Evolutionary conservation across 2,888 invertebrate genomes (phyloP).

Genomic region (Crocallis elinguaria): DNA sequence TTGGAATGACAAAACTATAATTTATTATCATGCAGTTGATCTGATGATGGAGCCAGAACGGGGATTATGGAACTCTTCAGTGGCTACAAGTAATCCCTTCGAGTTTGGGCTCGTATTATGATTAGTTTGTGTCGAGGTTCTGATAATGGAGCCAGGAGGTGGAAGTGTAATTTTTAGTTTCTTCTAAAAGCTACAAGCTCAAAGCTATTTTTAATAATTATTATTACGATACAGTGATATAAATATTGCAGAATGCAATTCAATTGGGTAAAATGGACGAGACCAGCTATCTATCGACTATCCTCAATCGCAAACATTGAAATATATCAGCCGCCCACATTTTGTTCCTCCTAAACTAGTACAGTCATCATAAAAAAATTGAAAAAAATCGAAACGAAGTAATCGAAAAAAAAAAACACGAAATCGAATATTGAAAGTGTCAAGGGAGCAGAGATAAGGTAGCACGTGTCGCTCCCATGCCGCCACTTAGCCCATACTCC

Average conservation of each 20-base stretch:
- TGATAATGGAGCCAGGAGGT: too few species aligned
- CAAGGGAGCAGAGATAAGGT: slow-evolving; percentile 78
- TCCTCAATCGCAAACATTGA: background rate
- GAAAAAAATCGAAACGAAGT: background rate
- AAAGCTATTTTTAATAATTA: too few species aligned
- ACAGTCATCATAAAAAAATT: background rate
- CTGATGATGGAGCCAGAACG: too few species aligned
- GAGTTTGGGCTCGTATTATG: too few species aligned
- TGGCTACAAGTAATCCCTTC: too few species aligned
- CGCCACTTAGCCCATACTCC: slow-evolving; percentile 72
- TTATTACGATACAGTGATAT: too few species aligned
- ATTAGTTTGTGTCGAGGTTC: too few species aligned
- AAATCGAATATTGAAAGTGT: slow-evolving; percentile 84
- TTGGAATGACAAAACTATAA: too few species aligned
- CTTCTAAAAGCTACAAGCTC: too few species aligned
- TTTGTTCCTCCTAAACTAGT: background rate
- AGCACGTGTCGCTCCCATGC: slow-evolving; percentile 79
- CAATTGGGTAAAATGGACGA: background rate
- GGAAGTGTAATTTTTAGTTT: too few species aligned
- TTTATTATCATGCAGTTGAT: too few species aligned
- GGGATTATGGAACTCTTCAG: too few species aligned
- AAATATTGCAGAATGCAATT: background rate
- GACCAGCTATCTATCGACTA: background rate
- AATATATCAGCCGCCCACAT: background rate
- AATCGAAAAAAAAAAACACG: slow-evolving; percentile 58